phyloP scores from a whole-genome alignment of 2,888 invertebrate species.

The Pyrrhia umbra region DNA sequence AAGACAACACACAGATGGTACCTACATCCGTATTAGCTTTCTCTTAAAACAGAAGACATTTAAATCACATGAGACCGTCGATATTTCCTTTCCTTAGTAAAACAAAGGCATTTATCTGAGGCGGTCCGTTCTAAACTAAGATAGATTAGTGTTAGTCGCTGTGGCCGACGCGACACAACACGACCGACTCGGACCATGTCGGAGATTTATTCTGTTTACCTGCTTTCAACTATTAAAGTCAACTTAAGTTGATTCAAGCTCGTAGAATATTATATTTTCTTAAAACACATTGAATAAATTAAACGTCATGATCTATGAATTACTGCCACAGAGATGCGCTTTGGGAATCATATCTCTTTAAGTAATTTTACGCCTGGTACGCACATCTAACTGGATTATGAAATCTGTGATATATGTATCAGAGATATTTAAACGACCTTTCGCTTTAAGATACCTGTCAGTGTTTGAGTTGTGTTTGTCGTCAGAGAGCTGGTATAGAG shows the following conservation, averaged over 20 bases:
- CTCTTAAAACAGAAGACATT: conserved; percentile 88
- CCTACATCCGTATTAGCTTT: conserved; percentile 86
- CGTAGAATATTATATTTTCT: conserved; percentile 50
- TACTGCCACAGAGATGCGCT: conserved; percentile 44
- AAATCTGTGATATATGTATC: conserved; percentile 69
- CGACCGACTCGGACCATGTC: conserved; percentile 70
- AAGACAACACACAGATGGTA: conserved; percentile 87
- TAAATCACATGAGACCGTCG: conserved; percentile 87
- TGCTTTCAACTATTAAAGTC: conserved; percentile 62
- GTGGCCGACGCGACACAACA: conserved; percentile 73
- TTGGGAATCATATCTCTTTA: conserved; percentile 51
- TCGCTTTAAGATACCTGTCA: conserved; percentile 82
- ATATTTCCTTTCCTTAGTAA: conserved; percentile 86
- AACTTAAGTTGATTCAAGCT: conserved; percentile 42
- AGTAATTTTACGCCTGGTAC: conserved; percentile 58
- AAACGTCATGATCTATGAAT: conserved; percentile 48
- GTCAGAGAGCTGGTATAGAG: conserved; percentile 74
- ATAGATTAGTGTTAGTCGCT: conserved; percentile 80
- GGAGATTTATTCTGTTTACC: conserved; percentile 70
- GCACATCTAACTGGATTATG: conserved; percentile 56
- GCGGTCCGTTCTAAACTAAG: conserved; percentile 81
- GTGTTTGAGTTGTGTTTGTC: conserved; percentile 74
- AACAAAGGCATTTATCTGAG: conserved; percentile 79
- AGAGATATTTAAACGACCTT: conserved; percentile 61
- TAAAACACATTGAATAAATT: conserved; percentile 52